Evolutionary conservation across 1,140 invertebrate genomes (phyloP).

Genomic region (Drosophila melanica): DNA sequence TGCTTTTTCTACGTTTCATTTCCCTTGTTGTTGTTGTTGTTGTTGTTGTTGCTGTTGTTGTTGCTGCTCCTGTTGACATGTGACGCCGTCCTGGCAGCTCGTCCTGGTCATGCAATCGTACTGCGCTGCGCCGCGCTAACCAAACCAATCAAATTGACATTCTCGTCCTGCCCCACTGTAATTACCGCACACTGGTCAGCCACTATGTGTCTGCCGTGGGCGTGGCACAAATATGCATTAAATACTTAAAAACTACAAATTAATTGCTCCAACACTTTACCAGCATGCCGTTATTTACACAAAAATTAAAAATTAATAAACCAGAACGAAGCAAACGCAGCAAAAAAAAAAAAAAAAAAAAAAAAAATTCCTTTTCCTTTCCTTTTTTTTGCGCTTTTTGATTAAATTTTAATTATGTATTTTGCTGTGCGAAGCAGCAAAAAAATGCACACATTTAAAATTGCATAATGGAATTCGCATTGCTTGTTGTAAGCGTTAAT

Average conservation of each 20-base stretch:
- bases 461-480: conserved; percentile 15
- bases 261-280: conserved; percentile 58
- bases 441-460: conserved; percentile 9
- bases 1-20: conserved; percentile 54
- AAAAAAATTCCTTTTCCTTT: background rate
- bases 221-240: conserved; percentile 18
- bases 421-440: conserved; percentile 39
- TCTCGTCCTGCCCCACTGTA: conserved; percentile 31
- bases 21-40: conserved; percentile 30
- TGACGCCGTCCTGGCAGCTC: conserved; percentile 12
- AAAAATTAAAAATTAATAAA: conserved; percentile 72
- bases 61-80: conserved; percentile 48
- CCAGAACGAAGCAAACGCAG: conserved; percentile 25
- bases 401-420: conserved; percentile 64
- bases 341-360: too few relatives aligned
- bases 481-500: conserved; percentile 1
- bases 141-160: conserved; percentile 28
- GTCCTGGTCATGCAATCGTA: conserved; percentile 25
- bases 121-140: conserved; percentile 14
- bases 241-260: conserved; percentile 57
- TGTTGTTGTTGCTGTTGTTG: conserved; percentile 43
- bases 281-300: conserved; percentile 49
- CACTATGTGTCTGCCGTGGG: conserved; percentile 10
- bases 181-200: conserved; percentile 41
- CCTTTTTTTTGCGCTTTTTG: conserved; percentile 33